Conservation (phyloP, 2,113 vertebrate genomes). For the rabbit (Oryctolagus cuniculus) region DNA sequence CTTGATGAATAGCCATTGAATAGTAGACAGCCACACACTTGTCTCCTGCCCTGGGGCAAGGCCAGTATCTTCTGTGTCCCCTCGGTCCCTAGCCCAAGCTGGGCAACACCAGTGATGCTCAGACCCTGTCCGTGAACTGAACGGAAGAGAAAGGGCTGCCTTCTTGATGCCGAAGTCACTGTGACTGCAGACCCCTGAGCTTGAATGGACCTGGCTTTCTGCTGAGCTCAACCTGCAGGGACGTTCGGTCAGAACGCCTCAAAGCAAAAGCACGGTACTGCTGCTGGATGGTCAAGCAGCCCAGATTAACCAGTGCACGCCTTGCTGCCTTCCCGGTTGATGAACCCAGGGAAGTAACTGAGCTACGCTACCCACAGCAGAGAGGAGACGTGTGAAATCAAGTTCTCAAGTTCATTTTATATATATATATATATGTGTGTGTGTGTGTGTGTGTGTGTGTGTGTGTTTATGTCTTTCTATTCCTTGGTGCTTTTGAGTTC, state of each 20-base stretch:
- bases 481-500: neutral
- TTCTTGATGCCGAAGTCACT: neutral
- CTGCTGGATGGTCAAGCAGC: neutral
- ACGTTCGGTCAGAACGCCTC: neutral
- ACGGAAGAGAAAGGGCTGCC: neutral
- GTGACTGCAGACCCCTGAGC: neutral
- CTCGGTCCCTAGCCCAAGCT: neutral
- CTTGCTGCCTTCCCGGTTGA: neutral
- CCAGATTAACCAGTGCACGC: neutral
- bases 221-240: neutral
- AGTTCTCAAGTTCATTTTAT: neutral
- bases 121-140: neutral
- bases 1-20: neutral
- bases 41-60: neutral
- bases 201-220: neutral
- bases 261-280: neutral
- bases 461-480: too few species aligned
- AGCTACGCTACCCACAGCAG: neutral
- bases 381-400: neutral
- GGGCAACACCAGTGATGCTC: neutral
- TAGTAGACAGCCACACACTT: neutral
- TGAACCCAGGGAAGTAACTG: neutral
- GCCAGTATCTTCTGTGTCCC: neutral
- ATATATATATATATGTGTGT: too few species aligned
- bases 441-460: too few species aligned